Percentiles rank a stretch among this genome's conserved stretches.
Conservation (phyloP, 2,797 vertebrate genomes). For the Manis pentadactyla region DNA sequence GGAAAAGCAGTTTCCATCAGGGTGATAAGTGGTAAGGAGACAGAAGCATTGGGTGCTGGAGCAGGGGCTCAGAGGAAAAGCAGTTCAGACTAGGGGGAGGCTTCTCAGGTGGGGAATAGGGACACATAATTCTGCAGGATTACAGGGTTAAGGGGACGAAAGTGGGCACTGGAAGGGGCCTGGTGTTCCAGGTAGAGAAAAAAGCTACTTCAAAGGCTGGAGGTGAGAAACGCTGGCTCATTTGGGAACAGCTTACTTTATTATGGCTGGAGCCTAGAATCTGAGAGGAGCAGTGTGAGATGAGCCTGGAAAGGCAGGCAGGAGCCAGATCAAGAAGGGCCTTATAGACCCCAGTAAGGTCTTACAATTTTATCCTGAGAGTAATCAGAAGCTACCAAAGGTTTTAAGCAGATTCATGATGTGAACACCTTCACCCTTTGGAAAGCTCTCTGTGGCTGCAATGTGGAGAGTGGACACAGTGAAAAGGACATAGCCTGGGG, state of each 20-base stretch:
- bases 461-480: background rate
- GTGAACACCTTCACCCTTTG: background rate
- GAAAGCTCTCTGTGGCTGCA: constrained; percentile 31
- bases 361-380: background rate
- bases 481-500: background rate
- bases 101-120: background rate
- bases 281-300: background rate
- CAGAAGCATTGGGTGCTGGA: background rate
- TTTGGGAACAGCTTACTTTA: background rate
- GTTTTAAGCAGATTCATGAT: background rate
- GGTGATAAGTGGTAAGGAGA: constrained; percentile 13
- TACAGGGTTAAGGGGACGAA: background rate
- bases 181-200: constrained; percentile 17
- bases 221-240: background rate
- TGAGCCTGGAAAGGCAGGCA: background rate
- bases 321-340: background rate
- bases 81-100: background rate
- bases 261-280: constrained; percentile 28
- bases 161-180: background rate
- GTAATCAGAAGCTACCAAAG: constrained; percentile 20
- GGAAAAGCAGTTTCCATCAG: constrained; percentile 28
- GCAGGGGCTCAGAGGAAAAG: background rate
- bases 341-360: background rate
- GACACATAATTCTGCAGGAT: constrained; percentile 20
- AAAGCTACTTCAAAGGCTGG: constrained; percentile 6